Conservation (phyloP, 1,140 invertebrate species). For the Matsumurasca onukii region DNA sequence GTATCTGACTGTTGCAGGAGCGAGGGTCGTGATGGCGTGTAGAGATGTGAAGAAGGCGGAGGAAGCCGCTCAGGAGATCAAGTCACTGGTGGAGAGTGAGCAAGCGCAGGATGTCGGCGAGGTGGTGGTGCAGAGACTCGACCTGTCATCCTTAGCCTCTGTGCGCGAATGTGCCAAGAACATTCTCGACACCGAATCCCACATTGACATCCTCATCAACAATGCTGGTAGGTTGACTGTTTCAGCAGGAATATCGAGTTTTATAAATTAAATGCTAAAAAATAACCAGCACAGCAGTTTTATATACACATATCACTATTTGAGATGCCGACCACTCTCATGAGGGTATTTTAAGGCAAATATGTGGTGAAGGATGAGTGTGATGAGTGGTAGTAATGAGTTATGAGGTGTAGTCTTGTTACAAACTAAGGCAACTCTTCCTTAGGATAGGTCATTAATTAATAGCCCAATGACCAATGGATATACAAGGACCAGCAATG, state of each 20-base stretch:
- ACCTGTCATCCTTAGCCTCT: conserved; percentile 70
- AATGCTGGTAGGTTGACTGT: conserved; percentile 63
- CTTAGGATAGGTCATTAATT: too few species aligned
- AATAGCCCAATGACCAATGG: too few species aligned
- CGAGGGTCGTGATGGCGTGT: conserved; percentile 66
- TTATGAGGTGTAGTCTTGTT: too few species aligned
- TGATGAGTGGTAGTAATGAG: too few species aligned
- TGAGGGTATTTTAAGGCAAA: too few species aligned
- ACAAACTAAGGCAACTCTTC: too few species aligned
- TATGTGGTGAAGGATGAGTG: too few species aligned
- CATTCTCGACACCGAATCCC: conserved; percentile 57
- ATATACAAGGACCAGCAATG: too few species aligned
- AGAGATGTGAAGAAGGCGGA: conserved; percentile 56
- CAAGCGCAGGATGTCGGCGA: conserved; percentile 53
- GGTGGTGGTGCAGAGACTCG: conserved; percentile 60
- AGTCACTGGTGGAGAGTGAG: conserved; percentile 49
- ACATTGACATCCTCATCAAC: conserved; percentile 74
- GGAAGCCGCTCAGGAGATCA: conserved; percentile 50
- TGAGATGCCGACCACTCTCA: too few species aligned
- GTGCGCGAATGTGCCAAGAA: conserved; percentile 67
- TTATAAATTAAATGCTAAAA: conserved; percentile 26
- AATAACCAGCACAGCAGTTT: too few species aligned
- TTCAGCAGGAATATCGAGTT: background rate
- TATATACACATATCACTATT: too few species aligned
- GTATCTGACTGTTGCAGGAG: conserved; percentile 42